phyloP scores from a whole-genome alignment of 1,140 invertebrate genomes.

The Bombus difficillimus region DNA sequence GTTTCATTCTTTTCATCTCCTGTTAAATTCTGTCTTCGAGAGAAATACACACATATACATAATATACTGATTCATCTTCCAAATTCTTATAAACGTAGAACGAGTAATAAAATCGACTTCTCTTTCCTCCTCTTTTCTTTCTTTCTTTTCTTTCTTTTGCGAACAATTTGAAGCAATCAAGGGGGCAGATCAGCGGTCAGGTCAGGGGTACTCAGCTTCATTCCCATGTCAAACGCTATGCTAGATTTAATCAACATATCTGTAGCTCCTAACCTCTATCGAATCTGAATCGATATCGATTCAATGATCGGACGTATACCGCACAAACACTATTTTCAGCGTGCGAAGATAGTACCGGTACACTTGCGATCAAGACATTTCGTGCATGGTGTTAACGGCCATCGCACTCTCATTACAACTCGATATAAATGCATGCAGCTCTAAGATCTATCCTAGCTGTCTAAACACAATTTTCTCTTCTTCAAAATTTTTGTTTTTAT shows the following conservation, averaged over 20 bases:
- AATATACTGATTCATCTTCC: constrained; percentile 20
- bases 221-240: constrained; percentile 76
- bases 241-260: constrained; percentile 67
- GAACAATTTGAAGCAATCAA: constrained; percentile 62
- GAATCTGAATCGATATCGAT: constrained; percentile 45
- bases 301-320: constrained; percentile 54
- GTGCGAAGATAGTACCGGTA: constrained; percentile 57
- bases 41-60: constrained; percentile 2
- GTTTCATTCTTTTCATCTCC: constrained; percentile 33
- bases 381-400: constrained; percentile 46
- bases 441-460: constrained; percentile 74
- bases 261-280: constrained; percentile 68
- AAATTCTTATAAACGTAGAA: constrained; percentile 45
- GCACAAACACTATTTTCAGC: constrained; percentile 61
- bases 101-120: constrained; percentile 52
- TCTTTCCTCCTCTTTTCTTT: constrained; percentile 38
- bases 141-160: background rate
- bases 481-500: constrained; percentile 17
- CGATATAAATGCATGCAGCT: constrained; percentile 77
- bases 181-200: constrained; percentile 58
- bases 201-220: constrained; percentile 67
- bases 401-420: constrained; percentile 59
- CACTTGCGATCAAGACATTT: constrained; percentile 50
- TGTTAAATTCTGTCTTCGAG: constrained; percentile 31
- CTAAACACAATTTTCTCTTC: constrained; percentile 57